A percentile compares a stretch with the other conserved stretches of the same genome.
These are phyloP conservation scores for Luffia ferchaultella DNA, from an alignment of 2,888 invertebrate species.

Conservation along the genomic window DNA sequence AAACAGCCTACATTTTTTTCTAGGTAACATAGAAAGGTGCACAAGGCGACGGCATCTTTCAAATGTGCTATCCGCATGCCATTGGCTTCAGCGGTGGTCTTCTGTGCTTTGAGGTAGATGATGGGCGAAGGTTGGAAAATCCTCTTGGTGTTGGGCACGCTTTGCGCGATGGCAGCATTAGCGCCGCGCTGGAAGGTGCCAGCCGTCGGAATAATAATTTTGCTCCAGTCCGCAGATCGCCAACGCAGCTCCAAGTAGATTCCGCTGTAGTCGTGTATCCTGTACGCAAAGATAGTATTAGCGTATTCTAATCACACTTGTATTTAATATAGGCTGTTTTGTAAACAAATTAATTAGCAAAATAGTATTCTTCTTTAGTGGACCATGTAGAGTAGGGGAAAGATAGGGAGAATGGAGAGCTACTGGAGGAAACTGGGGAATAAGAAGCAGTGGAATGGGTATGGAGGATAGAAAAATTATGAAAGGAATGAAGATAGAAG, in stretches of 20 bases:
- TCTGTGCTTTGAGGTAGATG: conserved; percentile 84
- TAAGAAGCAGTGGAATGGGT: too few species aligned
- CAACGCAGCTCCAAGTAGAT: conserved; percentile 77
- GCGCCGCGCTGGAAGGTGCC: conserved; percentile 77
- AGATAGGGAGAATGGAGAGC: too few species aligned
- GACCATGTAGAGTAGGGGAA: too few species aligned
- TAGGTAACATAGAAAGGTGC: conserved; percentile 78
- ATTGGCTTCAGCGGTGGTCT: conserved; percentile 79
- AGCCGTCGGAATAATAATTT: conserved; percentile 73
- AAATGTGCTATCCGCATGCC: conserved; percentile 89
- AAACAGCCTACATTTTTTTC: background rate
- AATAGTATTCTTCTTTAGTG: too few species aligned
- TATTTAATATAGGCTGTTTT: too few species aligned
- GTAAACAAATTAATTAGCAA: too few species aligned
- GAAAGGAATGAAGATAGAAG: too few species aligned
- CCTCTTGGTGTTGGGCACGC: conserved; percentile 66
- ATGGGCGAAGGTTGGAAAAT: conserved; percentile 79
- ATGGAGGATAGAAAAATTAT: too few species aligned
- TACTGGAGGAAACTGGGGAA: too few species aligned
- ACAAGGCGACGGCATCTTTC: conserved; percentile 88
- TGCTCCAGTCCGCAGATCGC: conserved; percentile 69
- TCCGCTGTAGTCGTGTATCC: conserved; percentile 72
- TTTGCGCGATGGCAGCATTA: conserved; percentile 72
- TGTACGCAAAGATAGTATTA: conserved; percentile 44
- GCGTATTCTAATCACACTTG: too few species aligned